Evolutionary conservation across 2,888 invertebrate genomes (phyloP).

Genomic region (Sylvicola cinctus): DNA sequence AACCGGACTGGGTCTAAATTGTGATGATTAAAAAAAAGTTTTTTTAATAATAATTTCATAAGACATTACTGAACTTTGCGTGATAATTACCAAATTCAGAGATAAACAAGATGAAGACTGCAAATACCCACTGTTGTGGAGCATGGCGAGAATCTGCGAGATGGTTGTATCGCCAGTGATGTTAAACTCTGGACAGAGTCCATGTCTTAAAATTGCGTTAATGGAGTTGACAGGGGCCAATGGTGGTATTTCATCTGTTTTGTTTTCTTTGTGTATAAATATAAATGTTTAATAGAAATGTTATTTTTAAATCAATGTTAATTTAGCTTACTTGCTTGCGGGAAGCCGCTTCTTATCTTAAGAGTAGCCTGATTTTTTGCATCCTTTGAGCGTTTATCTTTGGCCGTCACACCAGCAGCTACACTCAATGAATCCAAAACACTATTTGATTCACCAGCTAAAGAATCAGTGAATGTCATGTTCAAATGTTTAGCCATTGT

Average conservation of each 20-base stretch:
- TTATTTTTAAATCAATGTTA: not conserved
- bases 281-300: not conserved
- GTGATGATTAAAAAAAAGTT: no score
- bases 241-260: not conserved
- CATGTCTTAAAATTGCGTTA: conserved; percentile 16
- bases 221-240: conserved; percentile 21
- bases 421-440: conserved; percentile 44
- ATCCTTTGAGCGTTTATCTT: conserved; percentile 75
- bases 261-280: not conserved
- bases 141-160: conserved; percentile 34
- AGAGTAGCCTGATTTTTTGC: conserved; percentile 39
- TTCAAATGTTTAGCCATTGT: no score
- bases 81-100: conserved; percentile 15
- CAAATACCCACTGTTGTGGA: conserved; percentile 29
- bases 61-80: no score
- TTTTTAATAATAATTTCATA: not conserved
- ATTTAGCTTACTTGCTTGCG: conserved; percentile 3
- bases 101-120: conserved; percentile 29
- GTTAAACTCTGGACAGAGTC: conserved; percentile 26
- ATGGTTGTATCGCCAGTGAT: conserved; percentile 33
- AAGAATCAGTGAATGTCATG: no score
- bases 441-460: conserved; percentile 24
- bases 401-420: conserved; percentile 69
- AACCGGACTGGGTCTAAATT: no score
- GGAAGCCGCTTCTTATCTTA: conserved; percentile 11